These are phyloP conservation scores for Hemithea aestivaria DNA, from an alignment of 2,888 invertebrate genomes.

Conservation along the genomic window DNA sequence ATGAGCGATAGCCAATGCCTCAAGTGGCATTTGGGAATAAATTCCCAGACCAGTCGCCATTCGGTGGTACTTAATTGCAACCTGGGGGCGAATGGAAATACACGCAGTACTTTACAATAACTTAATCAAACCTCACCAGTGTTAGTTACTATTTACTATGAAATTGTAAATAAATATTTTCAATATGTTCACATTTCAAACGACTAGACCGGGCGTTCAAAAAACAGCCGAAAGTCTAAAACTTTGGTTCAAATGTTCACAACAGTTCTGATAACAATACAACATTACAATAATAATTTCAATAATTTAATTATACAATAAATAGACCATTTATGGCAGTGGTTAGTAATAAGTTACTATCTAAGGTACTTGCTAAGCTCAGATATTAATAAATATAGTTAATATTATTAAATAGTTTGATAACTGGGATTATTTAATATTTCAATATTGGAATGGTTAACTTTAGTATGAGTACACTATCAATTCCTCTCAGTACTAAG, in stretches of 20 bases:
- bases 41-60: too few species aligned
- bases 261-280: slow-evolving; percentile 40
- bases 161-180: slow-evolving; percentile 50
- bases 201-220: slow-evolving; percentile 63
- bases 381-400: slow-evolving; percentile 15
- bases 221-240: slow-evolving; percentile 59
- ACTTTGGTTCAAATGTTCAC: slow-evolving; percentile 67
- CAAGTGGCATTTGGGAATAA: too few species aligned
- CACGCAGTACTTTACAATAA: too few species aligned
- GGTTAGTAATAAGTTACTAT: slow-evolving; percentile 35
- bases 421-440: too few species aligned
- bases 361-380: slow-evolving; percentile 40
- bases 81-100: too few species aligned
- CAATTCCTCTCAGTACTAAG: too few species aligned
- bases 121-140: too few species aligned
- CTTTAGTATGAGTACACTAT: too few species aligned
- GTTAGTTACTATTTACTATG: slow-evolving; percentile 5
- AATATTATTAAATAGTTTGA: too few species aligned
- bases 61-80: too few species aligned
- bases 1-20: too few species aligned
- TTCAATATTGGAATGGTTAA: too few species aligned
- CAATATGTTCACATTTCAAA: slow-evolving; percentile 51
- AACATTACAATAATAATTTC: slow-evolving; percentile 32
- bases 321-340: slow-evolving; percentile 67
- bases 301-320: slow-evolving; percentile 39